Conservation (phyloP, 92 coral and sea anemone genomes). For the Epizoanthus illoricatus region DNA sequence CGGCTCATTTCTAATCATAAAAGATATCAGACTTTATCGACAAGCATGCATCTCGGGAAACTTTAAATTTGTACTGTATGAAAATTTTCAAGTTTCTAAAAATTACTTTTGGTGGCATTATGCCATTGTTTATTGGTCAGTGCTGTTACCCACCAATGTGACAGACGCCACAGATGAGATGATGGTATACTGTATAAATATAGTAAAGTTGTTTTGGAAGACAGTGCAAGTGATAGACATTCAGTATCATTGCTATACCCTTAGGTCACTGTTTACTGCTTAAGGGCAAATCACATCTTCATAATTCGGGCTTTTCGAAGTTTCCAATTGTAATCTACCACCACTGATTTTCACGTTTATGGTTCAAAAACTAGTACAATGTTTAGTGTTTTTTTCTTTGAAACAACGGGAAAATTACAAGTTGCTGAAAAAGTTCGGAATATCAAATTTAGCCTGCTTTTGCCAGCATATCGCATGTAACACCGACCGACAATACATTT, state of each 20-base stretch:
- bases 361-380: not conserved
- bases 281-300: constrained; percentile 3
- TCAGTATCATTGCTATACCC: not conserved
- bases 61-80: no score
- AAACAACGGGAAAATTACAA: not conserved
- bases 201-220: no score
- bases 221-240: no score
- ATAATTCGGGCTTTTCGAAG: not conserved
- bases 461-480: constrained; percentile 3
- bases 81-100: no score
- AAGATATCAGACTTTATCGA: no score
- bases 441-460: not conserved
- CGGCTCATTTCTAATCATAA: no score
- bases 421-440: not conserved
- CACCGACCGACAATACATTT: not conserved
- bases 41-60: no score
- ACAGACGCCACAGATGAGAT: no score
- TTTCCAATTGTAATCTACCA: not conserved
- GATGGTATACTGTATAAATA: no score
- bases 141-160: no score
- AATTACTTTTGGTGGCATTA: no score
- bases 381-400: not conserved
- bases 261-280: not conserved
- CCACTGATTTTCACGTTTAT: not conserved
- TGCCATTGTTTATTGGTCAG: no score